These are phyloP conservation scores for Nowickia ferox DNA, from an alignment of 2,888 invertebrate genomes.

Conservation along the genomic window DNA sequence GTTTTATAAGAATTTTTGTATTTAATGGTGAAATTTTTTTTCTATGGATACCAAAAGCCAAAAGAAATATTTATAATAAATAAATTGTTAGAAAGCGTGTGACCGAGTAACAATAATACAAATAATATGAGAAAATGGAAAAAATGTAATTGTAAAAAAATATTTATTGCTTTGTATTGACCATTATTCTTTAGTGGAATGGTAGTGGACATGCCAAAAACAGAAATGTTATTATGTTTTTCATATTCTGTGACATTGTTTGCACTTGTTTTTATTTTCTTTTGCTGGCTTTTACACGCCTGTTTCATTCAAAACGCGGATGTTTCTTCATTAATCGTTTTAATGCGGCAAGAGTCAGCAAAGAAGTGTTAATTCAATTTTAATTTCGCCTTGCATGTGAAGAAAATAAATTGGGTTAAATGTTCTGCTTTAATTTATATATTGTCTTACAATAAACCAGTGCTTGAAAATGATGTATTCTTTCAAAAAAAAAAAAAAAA, in stretches of 20 bases:
- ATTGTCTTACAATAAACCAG: background rate
- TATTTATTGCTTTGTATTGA: background rate
- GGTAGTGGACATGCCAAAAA: slow-evolving; percentile 1
- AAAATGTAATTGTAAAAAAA: background rate
- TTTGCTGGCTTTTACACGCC: background rate
- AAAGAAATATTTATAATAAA: slow-evolving; percentile 22
- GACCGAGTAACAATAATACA: slow-evolving; percentile 47
- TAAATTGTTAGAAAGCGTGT: slow-evolving; percentile 59
- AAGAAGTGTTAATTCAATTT: slow-evolving; percentile 22
- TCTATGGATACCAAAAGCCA: slow-evolving; percentile 8
- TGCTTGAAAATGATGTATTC: background rate
- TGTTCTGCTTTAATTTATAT: slow-evolving; percentile 14
- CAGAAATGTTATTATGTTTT: background rate
- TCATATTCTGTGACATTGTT: slow-evolving; percentile 13
- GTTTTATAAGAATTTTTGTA: slow-evolving; percentile 55
- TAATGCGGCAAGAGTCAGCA: slow-evolving; percentile 1
- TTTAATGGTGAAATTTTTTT: slow-evolving; percentile 58
- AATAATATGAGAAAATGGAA: background rate
- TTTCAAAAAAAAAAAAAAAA: too few species aligned
- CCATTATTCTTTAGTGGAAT: background rate
- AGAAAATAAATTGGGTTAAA: slow-evolving; percentile 55
- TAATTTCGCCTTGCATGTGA: background rate
- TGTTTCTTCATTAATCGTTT: background rate
- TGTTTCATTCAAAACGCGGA: background rate
- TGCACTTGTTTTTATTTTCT: background rate